phyloP scores from a whole-genome alignment of 2,888 invertebrate species.

The Hirtodrosophila histrioides region DNA sequence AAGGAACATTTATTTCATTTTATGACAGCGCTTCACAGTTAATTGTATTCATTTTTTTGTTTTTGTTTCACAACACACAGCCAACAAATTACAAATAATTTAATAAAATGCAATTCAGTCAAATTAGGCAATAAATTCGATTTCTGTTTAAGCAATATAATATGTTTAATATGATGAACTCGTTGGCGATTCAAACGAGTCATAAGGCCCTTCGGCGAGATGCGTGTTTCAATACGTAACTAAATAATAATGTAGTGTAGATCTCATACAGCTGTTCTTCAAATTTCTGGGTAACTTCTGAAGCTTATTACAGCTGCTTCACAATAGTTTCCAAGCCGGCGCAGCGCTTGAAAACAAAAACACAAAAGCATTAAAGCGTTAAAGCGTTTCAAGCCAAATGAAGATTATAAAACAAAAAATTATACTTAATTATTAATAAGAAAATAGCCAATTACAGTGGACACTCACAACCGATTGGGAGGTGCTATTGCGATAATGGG shows the following conservation, averaged over 20 bases:
- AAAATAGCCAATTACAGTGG: not conserved
- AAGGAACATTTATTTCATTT: no score
- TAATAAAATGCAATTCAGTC: slow-evolving; percentile 11
- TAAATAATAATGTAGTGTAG: no score
- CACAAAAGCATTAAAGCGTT: not conserved
- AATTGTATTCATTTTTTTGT: not conserved
- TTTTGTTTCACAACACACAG: not conserved
- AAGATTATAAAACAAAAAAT: no score
- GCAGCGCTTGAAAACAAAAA: slow-evolving; percentile 3
- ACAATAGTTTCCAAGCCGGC: slow-evolving; percentile 1
- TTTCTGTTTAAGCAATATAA: not conserved
- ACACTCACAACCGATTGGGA: not conserved
- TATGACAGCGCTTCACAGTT: not conserved
- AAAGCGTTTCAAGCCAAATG: no score
- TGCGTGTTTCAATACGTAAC: not conserved
- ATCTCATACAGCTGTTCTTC: no score
- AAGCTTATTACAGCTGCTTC: not conserved
- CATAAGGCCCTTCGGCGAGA: not conserved
- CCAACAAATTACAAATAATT: slow-evolving; percentile 17
- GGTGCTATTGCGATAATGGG: not conserved
- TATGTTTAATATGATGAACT: not conserved
- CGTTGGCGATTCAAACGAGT: no score
- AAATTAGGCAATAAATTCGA: no score
- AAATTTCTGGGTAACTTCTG: no score
- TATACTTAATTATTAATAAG: not conserved